Base-by-base conservation (phyloP, 1,140 invertebrate species). In the Micrasema minimum region DNA sequence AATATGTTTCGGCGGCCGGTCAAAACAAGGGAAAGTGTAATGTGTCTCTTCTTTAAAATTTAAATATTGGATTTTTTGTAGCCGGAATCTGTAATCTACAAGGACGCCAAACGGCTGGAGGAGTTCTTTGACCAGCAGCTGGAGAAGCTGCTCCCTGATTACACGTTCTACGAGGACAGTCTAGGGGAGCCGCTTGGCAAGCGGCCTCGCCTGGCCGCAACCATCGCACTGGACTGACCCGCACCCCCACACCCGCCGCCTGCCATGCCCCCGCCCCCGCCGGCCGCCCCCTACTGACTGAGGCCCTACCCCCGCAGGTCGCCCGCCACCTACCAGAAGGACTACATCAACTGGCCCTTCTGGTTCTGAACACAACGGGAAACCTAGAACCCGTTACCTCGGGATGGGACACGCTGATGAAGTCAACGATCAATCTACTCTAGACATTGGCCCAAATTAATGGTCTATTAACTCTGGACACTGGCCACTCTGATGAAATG, bases 111-210 rank as follows among this genome's bases (percentile, higher is more conserved):
- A 77, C 90, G 88, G 75, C 86, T 96, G 69, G 93, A 95, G 80
- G 90, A 92, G 78, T 93, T 94, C 81, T 95, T 95, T 79, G 92
- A 95, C 74, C 89, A 92, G 76, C 88, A 94, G 77, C 85, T 96
- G 70, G 77, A 89, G 57, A 94, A 94, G 79, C 93, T 91, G 88
- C 82, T 94, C 71, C 93, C 93, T 1, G 89, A 89, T 77, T 93
- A 91, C 79, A 88, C 88, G 48, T 78, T 77, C 78, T 81, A 81
- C 79, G 72, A 73, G n/a, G 46, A 37, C 9, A n/a, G 11, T 12
- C 22, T 57, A 64, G 35, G 4, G 11, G 7, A 53, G 61, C 20
- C 38, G 16, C 11, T 9, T 3, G 14, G 35, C 66, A 67, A 67
- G 66, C 16, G 51, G 6, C 11, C 20, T 2, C 66, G 66, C 37